Percentiles rank a stretch among this genome's conserved stretches.
phyloP scores from a whole-genome alignment of 2,113 vertebrate species.

The Chascanopsetta lugubris region DNA sequence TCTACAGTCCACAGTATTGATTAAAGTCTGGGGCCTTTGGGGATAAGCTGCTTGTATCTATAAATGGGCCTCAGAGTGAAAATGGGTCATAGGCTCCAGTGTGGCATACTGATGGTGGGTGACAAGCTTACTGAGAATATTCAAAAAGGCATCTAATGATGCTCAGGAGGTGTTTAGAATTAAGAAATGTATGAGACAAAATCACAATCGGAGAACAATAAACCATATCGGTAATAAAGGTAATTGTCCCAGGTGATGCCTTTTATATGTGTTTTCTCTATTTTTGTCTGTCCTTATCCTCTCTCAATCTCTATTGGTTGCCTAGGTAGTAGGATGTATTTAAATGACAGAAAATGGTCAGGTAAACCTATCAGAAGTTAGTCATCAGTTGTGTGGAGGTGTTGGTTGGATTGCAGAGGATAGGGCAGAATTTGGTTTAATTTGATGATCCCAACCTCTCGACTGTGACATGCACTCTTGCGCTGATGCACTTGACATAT shows the following conservation, averaged over 20 bases:
- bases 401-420: slow-evolving; percentile 45
- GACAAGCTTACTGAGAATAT: slow-evolving; percentile 31
- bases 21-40: slow-evolving; percentile 32
- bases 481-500: neutral
- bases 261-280: slow-evolving; percentile 42
- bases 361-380: slow-evolving; percentile 74
- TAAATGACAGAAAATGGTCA: slow-evolving; percentile 77
- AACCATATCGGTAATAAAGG: slow-evolving; percentile 19
- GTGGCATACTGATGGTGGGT: slow-evolving; percentile 10
- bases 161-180: neutral
- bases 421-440: slow-evolving; percentile 16
- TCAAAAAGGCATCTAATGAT: neutral
- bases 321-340: slow-evolving; percentile 73
- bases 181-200: neutral
- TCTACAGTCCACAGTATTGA: slow-evolving; percentile 33
- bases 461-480: slow-evolving; percentile 3
- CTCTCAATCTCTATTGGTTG: slow-evolving; percentile 53
- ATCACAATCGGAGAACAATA: slow-evolving; percentile 16
- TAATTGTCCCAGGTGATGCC: slow-evolving; percentile 40
- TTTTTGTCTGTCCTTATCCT: slow-evolving; percentile 41
- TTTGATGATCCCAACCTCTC: slow-evolving; percentile 40
- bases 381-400: slow-evolving; percentile 69
- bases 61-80: slow-evolving; percentile 35
- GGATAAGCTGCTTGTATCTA: slow-evolving; percentile 23
- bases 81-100: slow-evolving; percentile 44